Base-by-base conservation (phyloP, 1,140 invertebrate genomes). In the Apis cerana region DNA sequence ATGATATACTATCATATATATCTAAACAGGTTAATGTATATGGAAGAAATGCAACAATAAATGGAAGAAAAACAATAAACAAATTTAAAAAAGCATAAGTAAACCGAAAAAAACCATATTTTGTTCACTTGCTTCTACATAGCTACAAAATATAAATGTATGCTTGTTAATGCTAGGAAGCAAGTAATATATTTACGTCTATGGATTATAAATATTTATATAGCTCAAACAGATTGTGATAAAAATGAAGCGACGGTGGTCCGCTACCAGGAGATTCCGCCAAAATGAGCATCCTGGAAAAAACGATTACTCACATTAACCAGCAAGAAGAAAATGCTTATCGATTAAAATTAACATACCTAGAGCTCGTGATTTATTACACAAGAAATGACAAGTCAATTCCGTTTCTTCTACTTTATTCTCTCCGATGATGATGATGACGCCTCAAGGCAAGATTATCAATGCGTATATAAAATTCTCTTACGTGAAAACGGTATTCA, bases 61-160 rank as follows among this genome's bases (percentile, higher is more conserved):
- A 88, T 84, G 83, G 83, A 90, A 89, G 89, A 87, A 86, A 83
- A 84, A 85, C 83, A 87, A 90, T 83, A n/a, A n/a, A n/a, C n/a
- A n/a, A n/a, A 87, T 85, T 85, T 74, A 85, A 88, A 89, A 83
- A 87, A 87, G 84, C 85, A 84, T 86, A 87, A 85, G 85, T 75
- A 85, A 87, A 89, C 80, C 65, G 75, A 82, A 82, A 89, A 86
- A 88, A 89, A 87, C 67, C 81, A 81, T 50, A 81, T 80, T 82
- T 89, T 85, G 82, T 82, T 89, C 88, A 84, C 85, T 75, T 89
- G 85, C 72, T 65, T 79, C 59, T 80, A 85, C 52, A 10, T 33
- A 23, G 4, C 27, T 69, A 85, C 69, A 67, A 85, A 61, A 75
- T 77, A 65, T 27, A 69, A 68, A 80, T 82, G 85, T 71, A 82